These are phyloP conservation scores for Syrphus vitripennis DNA, from an alignment of 2,888 invertebrate species.

Conservation along the genomic window DNA sequence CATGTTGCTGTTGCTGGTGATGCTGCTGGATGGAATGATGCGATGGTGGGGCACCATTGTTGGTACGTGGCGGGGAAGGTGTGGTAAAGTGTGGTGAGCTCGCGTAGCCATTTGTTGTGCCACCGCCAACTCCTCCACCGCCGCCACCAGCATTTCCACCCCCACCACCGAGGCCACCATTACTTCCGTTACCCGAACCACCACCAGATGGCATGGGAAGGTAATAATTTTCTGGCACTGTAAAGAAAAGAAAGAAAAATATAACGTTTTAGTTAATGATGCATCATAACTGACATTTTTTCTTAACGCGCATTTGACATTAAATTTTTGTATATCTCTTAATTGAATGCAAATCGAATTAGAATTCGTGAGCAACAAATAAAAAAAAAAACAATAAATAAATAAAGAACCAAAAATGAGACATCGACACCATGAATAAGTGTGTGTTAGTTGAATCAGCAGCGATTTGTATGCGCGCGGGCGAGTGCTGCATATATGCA, in stretches of 20 bases:
- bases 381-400: neutral
- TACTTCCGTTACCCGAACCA: conserved; percentile 73
- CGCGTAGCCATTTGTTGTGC: conserved; percentile 70
- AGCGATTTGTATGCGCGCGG: conserved; percentile 45
- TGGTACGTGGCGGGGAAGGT: conserved; percentile 78
- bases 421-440: conserved; percentile 4
- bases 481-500: conserved; percentile 52
- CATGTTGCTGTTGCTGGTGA: conserved; percentile 81
- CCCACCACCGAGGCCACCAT: conserved; percentile 72
- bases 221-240: conserved; percentile 85
- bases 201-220: conserved; percentile 76
- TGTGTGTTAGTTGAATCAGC: conserved; percentile 38
- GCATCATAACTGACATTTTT: neutral
- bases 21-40: conserved; percentile 81
- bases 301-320: conserved; percentile 57
- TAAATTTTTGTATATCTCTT: conserved; percentile 30
- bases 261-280: neutral
- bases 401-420: conserved; percentile 20
- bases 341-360: conserved; percentile 61
- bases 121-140: conserved; percentile 64
- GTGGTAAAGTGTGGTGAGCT: conserved; percentile 80
- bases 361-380: conserved; percentile 39
- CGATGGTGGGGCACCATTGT: conserved; percentile 74
- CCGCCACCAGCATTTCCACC: conserved; percentile 73
- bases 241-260: conserved; percentile 64